These are phyloP conservation scores for Crenuchus spilurus DNA, from an alignment of 2,797 vertebrate species.

Conservation along the genomic window DNA sequence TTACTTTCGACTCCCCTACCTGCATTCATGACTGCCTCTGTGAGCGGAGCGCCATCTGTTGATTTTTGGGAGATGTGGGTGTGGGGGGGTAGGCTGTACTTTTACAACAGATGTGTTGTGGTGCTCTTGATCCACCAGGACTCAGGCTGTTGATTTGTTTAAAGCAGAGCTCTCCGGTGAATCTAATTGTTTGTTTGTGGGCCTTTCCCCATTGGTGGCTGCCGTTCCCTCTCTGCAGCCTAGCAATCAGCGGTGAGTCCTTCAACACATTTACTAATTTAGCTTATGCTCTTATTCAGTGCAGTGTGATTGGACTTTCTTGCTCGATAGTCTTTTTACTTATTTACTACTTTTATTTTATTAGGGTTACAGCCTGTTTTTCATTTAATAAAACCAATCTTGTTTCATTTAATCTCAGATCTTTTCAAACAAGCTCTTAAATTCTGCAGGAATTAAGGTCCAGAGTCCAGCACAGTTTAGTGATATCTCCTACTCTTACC, in stretches of 20 bases:
- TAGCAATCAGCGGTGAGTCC: background rate
- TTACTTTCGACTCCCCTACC: conserved; percentile 30
- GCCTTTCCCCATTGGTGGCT: background rate
- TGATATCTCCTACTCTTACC: too few species aligned
- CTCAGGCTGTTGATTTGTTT: conserved; percentile 6
- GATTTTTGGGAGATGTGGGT: background rate
- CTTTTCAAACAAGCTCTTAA: too few species aligned
- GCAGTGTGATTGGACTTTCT: background rate
- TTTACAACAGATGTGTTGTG: conserved; percentile 40
- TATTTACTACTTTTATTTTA: too few species aligned
- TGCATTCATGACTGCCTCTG: conserved; percentile 24
- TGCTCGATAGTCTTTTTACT: too few species aligned
- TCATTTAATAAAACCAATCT: too few species aligned
- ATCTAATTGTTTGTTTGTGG: background rate
- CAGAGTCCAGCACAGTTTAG: too few species aligned
- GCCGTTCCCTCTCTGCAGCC: background rate
- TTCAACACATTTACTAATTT: too few species aligned
- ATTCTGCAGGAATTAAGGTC: too few species aligned
- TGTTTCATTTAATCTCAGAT: too few species aligned
- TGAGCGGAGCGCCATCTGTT: conserved; percentile 42
- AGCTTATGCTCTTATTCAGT: too few species aligned
- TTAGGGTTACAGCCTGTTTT: too few species aligned
- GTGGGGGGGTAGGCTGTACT: conserved; percentile 8
- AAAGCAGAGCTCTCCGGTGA: background rate
- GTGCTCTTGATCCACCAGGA: conserved; percentile 5